These are phyloP conservation scores for Cynodonichthys magdalenae DNA, from an alignment of 2,797 vertebrate species.

Conservation along the genomic window DNA sequence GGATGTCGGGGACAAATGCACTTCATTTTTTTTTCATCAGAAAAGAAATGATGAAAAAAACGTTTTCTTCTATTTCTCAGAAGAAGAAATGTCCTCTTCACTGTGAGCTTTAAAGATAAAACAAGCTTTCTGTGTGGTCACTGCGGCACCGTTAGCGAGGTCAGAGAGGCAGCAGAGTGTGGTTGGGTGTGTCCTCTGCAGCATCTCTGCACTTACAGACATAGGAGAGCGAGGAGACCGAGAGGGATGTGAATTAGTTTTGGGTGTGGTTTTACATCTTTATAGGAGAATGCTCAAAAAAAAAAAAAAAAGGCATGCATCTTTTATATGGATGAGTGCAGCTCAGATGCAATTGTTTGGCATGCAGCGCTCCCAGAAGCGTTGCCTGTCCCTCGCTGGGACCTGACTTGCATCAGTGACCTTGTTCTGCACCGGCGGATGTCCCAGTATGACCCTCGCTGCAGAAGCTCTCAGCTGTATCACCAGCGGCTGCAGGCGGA, in stretches of 20 bases:
- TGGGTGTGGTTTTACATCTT: constrained; percentile 57
- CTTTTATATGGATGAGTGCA: constrained; percentile 16
- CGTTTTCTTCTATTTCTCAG: constrained; percentile 5
- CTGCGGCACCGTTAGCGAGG: constrained; percentile 71
- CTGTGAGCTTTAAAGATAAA: constrained; percentile 6
- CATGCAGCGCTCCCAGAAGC: constrained; percentile 7
- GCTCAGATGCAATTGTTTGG: constrained; percentile 9
- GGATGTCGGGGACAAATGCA: constrained; percentile 41
- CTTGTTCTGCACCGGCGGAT: constrained; percentile 30
- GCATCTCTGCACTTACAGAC: constrained; percentile 65
- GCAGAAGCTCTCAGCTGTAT: constrained; percentile 45
- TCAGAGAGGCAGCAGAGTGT: constrained; percentile 54
- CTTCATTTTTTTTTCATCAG: constrained; percentile 19
- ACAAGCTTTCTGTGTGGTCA: constrained; percentile 46
- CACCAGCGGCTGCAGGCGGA: constrained; percentile 32
- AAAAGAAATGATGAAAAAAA: background rate
- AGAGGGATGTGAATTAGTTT: constrained; percentile 49
- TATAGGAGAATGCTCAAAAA: constrained; percentile 30
- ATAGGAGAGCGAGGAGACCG: constrained; percentile 32
- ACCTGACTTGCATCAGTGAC: constrained; percentile 29
- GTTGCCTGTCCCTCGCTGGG: constrained; percentile 29
- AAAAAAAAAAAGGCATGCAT: background rate
- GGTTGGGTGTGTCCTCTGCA: constrained; percentile 77
- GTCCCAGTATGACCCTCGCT: constrained; percentile 44
- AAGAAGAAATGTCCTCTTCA: constrained; percentile 17